Conservation (phyloP, 2,797 vertebrate genomes). For the Streptopelia turtur region DNA sequence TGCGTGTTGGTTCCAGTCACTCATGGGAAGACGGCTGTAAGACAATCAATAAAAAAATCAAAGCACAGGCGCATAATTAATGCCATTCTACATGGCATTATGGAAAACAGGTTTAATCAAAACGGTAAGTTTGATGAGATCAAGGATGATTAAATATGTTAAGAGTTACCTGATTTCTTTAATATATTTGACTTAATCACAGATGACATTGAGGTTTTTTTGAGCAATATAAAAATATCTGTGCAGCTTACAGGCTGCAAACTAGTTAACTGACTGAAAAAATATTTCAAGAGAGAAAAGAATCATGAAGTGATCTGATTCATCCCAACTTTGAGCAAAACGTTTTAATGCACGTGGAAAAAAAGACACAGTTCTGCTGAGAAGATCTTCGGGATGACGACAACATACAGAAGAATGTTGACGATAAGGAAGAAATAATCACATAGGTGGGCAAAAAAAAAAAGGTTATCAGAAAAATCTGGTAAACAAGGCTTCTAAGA, state of each 20-base stretch:
- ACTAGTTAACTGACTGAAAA: not conserved
- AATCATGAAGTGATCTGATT: not conserved
- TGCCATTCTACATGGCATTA: constrained; percentile 43
- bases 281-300: not conserved
- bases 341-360: not conserved
- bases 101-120: constrained; percentile 67
- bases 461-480: not conserved
- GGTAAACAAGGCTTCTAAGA: not conserved
- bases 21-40: not conserved
- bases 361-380: not conserved
- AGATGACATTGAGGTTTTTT: not conserved
- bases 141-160: constrained; percentile 51
- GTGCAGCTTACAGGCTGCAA: not conserved
- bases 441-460: not conserved
- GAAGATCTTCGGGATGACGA: not conserved
- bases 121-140: constrained; percentile 61
- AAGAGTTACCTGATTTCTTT: constrained; percentile 48
- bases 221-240: constrained; percentile 2
- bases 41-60: constrained; percentile 47
- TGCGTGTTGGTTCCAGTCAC: not conserved
- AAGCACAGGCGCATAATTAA: constrained; percentile 16
- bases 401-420: not conserved
- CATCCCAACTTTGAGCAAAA: not conserved
- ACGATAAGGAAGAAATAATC: not conserved
- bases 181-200: constrained; percentile 48